Conservation (phyloP, 2,888 invertebrate species). For the Catonia carolina region DNA sequence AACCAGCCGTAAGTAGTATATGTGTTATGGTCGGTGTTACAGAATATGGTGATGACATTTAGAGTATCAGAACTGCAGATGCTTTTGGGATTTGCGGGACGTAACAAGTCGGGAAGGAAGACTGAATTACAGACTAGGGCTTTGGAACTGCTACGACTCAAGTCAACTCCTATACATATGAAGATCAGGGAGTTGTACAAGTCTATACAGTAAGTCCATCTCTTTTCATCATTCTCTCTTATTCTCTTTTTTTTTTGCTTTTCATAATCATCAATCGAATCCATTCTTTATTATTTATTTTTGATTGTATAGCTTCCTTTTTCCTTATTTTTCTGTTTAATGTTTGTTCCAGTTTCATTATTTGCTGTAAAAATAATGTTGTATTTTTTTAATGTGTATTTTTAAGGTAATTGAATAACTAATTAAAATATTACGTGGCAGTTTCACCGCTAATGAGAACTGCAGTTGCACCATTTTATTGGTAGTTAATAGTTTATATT, state of each 20-base stretch:
- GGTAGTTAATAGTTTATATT: too few relatives aligned
- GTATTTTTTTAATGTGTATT: too few relatives aligned
- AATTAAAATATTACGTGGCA: too few relatives aligned
- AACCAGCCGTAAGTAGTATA: too few relatives aligned
- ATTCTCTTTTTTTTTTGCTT: background rate
- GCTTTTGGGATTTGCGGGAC: conserved; percentile 70
- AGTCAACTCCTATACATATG: conserved; percentile 48
- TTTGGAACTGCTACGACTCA: conserved; percentile 55
- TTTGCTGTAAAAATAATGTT: too few relatives aligned
- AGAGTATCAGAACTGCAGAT: conserved; percentile 80
- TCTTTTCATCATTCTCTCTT: background rate
- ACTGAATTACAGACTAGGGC: conserved; percentile 69
- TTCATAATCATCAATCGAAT: background rate
- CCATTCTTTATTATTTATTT: too few relatives aligned
- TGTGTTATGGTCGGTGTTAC: conserved; percentile 26
- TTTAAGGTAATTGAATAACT: too few relatives aligned
- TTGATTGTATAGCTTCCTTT: too few relatives aligned
- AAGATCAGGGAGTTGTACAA: conserved; percentile 63
- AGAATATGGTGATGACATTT: conserved; percentile 57
- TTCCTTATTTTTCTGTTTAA: too few relatives aligned
- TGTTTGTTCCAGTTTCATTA: too few relatives aligned
- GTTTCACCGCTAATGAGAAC: too few relatives aligned
- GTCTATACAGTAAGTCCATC: conserved; percentile 32
- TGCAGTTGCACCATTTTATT: too few relatives aligned
- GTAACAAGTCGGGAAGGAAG: conserved; percentile 73